Evolutionary conservation across 2,113 vertebrate genomes (phyloP).

Genomic region (Xenus cinereus): DNA sequence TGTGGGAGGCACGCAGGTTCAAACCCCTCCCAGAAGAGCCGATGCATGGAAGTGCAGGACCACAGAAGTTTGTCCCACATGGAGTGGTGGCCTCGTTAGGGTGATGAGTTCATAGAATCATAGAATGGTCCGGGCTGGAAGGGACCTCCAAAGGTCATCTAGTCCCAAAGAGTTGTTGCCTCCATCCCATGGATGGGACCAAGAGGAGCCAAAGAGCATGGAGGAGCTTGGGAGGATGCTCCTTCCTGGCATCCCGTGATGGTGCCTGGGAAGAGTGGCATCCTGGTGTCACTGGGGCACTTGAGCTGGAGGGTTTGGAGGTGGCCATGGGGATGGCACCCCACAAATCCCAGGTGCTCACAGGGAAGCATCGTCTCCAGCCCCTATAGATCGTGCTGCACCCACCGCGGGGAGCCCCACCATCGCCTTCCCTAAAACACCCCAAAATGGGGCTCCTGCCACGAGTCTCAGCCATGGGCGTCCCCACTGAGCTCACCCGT

Average conservation of each 20-base stretch:
- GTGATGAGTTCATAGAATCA: background rate
- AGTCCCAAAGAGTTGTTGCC: background rate
- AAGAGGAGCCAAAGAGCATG: accelerated
- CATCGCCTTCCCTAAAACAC: background rate
- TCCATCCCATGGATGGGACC: accelerated
- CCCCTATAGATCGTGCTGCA: accelerated
- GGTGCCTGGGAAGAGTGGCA: accelerated
- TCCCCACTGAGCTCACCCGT: accelerated
- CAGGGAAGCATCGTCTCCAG: background rate
- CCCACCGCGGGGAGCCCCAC: accelerated
- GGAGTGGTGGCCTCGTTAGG: accelerated
- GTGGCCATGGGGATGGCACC: accelerated
- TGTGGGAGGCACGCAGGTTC: background rate
- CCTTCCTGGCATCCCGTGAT: accelerated
- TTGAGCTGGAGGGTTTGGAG: background rate
- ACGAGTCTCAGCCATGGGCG: background rate
- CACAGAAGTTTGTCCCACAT: background rate
- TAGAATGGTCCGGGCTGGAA: no score
- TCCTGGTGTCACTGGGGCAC: background rate
- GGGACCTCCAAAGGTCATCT: no score
- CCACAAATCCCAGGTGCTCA: accelerated
- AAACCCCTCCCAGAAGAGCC: background rate
- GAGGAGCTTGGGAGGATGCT: background rate
- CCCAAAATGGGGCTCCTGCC: accelerated
- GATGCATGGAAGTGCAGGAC: background rate